Evolutionary conservation across 1,140 invertebrate species (phyloP).

Genomic region (Saccostrea glomerata): DNA sequence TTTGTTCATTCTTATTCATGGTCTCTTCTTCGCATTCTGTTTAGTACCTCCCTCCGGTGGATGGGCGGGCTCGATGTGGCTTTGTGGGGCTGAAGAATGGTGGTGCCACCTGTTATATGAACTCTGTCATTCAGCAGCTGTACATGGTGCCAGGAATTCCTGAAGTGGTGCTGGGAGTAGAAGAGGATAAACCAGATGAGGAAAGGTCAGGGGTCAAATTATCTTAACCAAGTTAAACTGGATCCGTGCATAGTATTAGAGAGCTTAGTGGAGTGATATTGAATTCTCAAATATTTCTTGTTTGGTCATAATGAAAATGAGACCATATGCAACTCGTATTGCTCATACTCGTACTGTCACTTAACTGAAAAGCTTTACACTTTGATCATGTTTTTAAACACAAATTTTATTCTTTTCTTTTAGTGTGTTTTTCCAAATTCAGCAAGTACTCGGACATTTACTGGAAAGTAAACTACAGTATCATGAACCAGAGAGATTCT

Average conservation of each 20-base stretch:
- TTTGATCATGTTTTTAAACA: neutral
- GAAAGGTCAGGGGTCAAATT: conserved; percentile 71
- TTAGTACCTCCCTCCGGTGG: conserved; percentile 77
- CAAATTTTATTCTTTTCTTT: conserved; percentile 43
- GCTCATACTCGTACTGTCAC: no score
- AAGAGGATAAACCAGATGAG: conserved; percentile 74
- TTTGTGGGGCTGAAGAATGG: conserved; percentile 79
- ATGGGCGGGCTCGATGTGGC: conserved; percentile 74
- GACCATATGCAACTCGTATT: no score
- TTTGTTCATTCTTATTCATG: no score
- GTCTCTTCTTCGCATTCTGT: conserved; percentile 34
- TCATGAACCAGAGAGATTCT: conserved; percentile 77
- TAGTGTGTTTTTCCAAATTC: conserved; percentile 77
- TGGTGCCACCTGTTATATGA: conserved; percentile 79
- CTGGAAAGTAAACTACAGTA: conserved; percentile 77
- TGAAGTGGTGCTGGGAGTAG: conserved; percentile 71
- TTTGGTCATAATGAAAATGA: neutral
- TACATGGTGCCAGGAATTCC: conserved; percentile 78
- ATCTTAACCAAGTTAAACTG: neutral
- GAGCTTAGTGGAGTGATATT: no score
- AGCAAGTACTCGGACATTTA: conserved; percentile 77
- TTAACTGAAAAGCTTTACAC: no score
- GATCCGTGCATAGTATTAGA: neutral
- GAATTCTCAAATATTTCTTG: neutral
- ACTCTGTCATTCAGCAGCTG: conserved; percentile 78